Evolutionary conservation across 2,888 invertebrate species (phyloP), one percentile per base, ranked within the genome.

Genomic region (Drosophila stalkeri): DNA sequence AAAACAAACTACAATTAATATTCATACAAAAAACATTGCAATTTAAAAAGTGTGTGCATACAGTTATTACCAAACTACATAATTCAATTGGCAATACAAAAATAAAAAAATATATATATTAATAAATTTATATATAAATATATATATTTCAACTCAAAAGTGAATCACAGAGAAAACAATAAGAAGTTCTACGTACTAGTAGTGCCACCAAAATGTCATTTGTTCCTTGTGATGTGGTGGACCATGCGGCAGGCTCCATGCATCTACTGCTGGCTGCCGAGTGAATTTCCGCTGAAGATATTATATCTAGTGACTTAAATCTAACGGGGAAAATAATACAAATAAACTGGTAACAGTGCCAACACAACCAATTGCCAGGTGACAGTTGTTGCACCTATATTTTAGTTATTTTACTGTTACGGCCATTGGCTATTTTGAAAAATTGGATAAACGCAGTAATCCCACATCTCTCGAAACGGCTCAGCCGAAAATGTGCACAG

Each of bases 401-500:
- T 56, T 63, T 41, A 59, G 49, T 56, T 63, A 41, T 54, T 63
- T 68, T 46, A 20, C 51, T 57, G 47, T 64, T 61, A 41, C 54
- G 73, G 69, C 77, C 78, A 54, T 60, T 65, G 66, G 66, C 61
- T 54, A 65, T 56, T 75, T 80, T 57, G 68, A 64, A 64, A 81
- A 72, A 75, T 84, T 87, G 86, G 86, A 82, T 89, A 89, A 86
- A 71, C 74, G 75, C 80, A 85, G 72, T 75, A 55, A 75, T 69
- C 68, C 46, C 75, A 71, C 74, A 59, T 60, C 65, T 67, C 43
- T 76, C 39, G 61, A 54, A 62, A 89, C 85, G 85, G 85, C 90
- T 52, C 73, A 82, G 85, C 85, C 86, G 86, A 85, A 87, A 88
- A 85, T 85, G 85, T 85, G 85, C 90, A 85, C 85, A 65, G 85